Evolutionary conservation across 2,888 invertebrate species (phyloP).

Genomic region (Phengaris arion): DNA sequence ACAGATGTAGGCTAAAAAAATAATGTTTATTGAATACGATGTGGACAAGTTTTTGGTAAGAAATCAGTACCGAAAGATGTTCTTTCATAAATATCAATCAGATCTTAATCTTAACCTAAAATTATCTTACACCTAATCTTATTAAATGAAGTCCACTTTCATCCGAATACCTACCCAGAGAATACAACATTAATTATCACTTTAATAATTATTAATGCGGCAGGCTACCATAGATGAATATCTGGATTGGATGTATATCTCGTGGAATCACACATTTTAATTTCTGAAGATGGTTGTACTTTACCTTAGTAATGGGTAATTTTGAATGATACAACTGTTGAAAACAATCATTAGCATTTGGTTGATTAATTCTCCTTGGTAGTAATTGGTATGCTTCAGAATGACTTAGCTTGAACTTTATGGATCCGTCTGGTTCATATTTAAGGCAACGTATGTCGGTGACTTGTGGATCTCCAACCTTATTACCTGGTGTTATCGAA

Average conservation of each 20-base stretch:
- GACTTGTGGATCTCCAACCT: slow-evolving; percentile 7
- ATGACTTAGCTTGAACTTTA: background rate
- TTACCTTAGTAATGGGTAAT: no score
- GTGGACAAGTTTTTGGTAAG: background rate
- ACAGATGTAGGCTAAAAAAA: no score
- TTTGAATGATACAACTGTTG: no score
- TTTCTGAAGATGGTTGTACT: no score
- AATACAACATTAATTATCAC: background rate
- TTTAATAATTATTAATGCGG: background rate
- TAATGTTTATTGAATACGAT: background rate
- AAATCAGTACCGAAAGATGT: background rate
- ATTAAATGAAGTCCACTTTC: background rate
- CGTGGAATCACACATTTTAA: no score
- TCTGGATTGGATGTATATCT: no score
- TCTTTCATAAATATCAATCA: background rate
- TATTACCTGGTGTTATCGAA: slow-evolving; percentile 7
- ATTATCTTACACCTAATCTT: background rate
- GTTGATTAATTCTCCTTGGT: no score
- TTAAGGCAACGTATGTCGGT: slow-evolving; percentile 7
- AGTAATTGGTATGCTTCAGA: no score
- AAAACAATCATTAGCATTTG: no score
- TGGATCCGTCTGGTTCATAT: slow-evolving; percentile 2
- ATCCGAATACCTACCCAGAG: background rate
- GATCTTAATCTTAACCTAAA: background rate
- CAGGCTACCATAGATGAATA: no score